Evolutionary conservation across 1,140 invertebrate species (phyloP), one percentile per base, ranked within the genome.

Genomic region (Bombyx mori): DNA sequence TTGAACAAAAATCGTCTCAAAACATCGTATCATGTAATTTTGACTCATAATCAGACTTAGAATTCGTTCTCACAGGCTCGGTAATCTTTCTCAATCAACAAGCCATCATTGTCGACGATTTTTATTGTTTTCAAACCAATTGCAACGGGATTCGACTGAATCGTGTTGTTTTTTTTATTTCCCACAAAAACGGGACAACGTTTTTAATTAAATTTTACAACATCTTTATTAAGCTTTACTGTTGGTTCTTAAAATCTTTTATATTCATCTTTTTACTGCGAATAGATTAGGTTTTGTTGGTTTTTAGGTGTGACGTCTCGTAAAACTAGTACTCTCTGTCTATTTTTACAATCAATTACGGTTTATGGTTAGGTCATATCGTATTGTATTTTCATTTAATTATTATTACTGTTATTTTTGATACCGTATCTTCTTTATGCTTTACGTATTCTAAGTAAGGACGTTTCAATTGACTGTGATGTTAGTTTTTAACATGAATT

Each of bases 81-180:
- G 57, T 76, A 76, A 86, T 86, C 81, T 81, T 82, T 86, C 78
- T 84, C 82, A 84, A 86, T 86, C 82, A 82, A 73, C 81, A 62
- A 66, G 47, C 71, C 75, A 79, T 80, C 69, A 73, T 62, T 71
- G 73, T 50, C 46, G 56, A 81, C 71, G 75, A 80, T 83, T 86
- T 85, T 86, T 83, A 83, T 86, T 86, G 79, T 83, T 86, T 86
- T 81, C 75, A 56, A 71, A 74, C 77, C 75, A 80, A 85, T 75
- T 71, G 73, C 65, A 74, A 78, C 70, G 75, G 71, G 71, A 61
- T 59, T 56, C 55, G 42, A 59, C 47, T 47, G 51, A 10, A 45
- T 12, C 22, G 52, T 53, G 2, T 42, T 46, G 42, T 60, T 65
- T 59, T 70, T 75, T 74, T 72, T 65, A 68, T 62, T 60, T 69